Conservation (phyloP, 2,113 vertebrate species). For the Genyomyrus donnyi region DNA sequence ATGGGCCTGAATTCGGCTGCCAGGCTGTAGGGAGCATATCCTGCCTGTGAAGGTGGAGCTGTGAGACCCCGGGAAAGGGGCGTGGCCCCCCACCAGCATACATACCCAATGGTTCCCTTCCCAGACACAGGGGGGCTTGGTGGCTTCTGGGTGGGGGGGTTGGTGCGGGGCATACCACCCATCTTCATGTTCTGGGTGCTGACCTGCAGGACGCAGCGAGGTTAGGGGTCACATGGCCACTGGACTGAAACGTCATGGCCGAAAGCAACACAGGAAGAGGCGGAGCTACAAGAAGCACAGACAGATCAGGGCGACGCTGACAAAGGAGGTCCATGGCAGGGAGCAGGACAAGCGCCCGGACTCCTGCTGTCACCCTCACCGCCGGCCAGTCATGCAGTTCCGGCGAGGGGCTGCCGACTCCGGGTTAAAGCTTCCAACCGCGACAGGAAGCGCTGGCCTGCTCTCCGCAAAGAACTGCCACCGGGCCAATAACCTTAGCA, state of each 20-base stretch:
- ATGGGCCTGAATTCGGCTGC: not conserved
- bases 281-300: not conserved
- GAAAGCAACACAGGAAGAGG: not conserved
- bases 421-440: not conserved
- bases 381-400: not conserved
- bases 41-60: not conserved
- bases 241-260: not conserved
- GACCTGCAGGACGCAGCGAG: constrained; percentile 61
- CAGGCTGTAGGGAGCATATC: not conserved
- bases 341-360: not conserved
- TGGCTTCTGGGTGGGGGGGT: constrained; percentile 86
- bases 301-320: not conserved
- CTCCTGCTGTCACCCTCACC: not conserved
- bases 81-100: constrained; percentile 14
- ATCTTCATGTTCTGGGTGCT: constrained; percentile 98
- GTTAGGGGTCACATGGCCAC: not conserved
- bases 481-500: not conserved
- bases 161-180: constrained; percentile 83
- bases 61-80: not conserved
- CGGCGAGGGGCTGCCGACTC: not conserved
- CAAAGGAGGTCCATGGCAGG: not conserved
- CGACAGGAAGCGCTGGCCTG: not conserved
- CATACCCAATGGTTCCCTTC: constrained; percentile 86
- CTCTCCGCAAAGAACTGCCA: not conserved
- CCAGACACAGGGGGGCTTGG: constrained; percentile 84